These are phyloP conservation scores for Gryon sp. DNA, from an alignment of 1,140 invertebrate species.

Conservation along the genomic window DNA sequence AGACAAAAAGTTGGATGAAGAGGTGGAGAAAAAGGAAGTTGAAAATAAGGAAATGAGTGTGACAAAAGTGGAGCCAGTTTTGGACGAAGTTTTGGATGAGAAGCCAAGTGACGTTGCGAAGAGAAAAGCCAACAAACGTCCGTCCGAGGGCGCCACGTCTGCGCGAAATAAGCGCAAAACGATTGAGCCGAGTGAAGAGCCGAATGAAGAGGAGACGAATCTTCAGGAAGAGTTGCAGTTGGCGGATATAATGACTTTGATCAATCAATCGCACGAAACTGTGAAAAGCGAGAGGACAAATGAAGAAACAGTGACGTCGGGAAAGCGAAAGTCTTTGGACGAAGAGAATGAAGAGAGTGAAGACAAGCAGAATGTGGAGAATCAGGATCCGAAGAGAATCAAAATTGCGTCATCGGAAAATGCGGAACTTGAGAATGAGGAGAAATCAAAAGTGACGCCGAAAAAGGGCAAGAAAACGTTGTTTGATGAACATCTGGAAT, in stretches of 20 bases:
- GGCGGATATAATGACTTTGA: conserved; percentile 46
- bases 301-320: conserved; percentile 24
- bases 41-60: background rate
- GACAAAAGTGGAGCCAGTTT: conserved; percentile 10
- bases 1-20: conserved; percentile 63
- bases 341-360: conserved; percentile 16
- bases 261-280: conserved; percentile 11
- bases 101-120: conserved; percentile 2
- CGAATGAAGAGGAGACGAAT: background rate
- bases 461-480: conserved; percentile 6
- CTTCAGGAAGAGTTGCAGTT: conserved; percentile 27
- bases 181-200: conserved; percentile 10
- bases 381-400: conserved; percentile 8
- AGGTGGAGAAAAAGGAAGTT: background rate
- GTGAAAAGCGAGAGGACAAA: background rate
- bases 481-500: conserved; percentile 21
- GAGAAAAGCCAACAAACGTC: conserved; percentile 29
- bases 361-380: conserved; percentile 4
- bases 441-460: conserved; percentile 1
- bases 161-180: conserved; percentile 16
- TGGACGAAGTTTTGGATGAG: background rate
- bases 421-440: conserved; percentile 13
- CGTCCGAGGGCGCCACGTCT: conserved; percentile 14
- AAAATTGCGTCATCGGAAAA: conserved; percentile 3
- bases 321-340: conserved; percentile 59